Base-by-base conservation (phyloP, 1,140 invertebrate genomes). In the Tribolium castaneum region DNA sequence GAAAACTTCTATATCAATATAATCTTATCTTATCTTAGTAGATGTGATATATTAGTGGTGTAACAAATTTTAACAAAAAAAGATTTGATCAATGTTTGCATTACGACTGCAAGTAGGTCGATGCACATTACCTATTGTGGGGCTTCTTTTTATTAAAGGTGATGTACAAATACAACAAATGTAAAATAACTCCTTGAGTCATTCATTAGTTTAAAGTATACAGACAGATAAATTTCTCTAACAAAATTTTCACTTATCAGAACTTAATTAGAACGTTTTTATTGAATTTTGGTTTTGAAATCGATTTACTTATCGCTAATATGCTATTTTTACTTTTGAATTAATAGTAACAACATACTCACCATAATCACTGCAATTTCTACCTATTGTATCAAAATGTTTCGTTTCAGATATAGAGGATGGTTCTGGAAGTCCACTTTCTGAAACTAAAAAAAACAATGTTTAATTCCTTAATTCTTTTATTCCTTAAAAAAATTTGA, bases 311-410 rank as follows among this genome's bases (percentile, higher is more conserved):
- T 19, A 19, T 19, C 16, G 16, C 16, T 19, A 19, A 19, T 19
- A 19, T 19, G 16, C 16, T 19, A 19, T 19, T 19, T 19, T 19
- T 19, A 19, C 16, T 1, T 19, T 19, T 19, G 16, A 19, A 19
- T 19, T 19, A 19, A 19, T 19, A 19, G 16, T 19, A 19, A 19
- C 16, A 19, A 19, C 16, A 4, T 30, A 84, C 84, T 84, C 82
- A 85, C 84, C 78, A 14, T 72, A 19, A 62, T 84, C 83, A 81
- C 84, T 85, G 12, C 77, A 81, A 35, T 78, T 81, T 22, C 50
- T 71, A 59, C 84, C 84, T 6, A 83, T 84, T 5, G 83, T 85
- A 45, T 83, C 83, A 25, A 81, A 78, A 79, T 73, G 80, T 49
- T 82, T 84, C 5, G 84, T 82, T 73, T 85, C 83, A 10, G 83